Conservation (phyloP, 1,140 invertebrate species). For the Drosophila aff. region DNA sequence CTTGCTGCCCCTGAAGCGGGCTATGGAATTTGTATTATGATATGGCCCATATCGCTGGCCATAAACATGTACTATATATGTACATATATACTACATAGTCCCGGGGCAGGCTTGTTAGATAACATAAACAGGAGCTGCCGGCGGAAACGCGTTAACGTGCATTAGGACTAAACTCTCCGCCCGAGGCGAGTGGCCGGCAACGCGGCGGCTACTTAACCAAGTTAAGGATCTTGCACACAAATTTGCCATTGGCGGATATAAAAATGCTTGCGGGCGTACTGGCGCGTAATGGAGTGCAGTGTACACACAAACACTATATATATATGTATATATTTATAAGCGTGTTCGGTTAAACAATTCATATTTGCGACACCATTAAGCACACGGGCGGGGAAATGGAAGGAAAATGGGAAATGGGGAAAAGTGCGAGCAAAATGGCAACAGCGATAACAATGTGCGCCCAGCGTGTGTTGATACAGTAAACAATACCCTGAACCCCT, state of each 20-base stretch:
- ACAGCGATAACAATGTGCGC: constrained; percentile 53
- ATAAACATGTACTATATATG: constrained; percentile 34
- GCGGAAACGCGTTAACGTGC: constrained; percentile 36
- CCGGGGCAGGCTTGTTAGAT: constrained; percentile 64
- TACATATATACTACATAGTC: constrained; percentile 22
- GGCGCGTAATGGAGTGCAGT: constrained; percentile 57
- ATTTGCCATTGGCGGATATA: constrained; percentile 53
- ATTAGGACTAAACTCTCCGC: constrained; percentile 25
- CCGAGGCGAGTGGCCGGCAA: constrained; percentile 25
- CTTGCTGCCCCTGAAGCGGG: constrained; percentile 27
- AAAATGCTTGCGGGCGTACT: constrained; percentile 40
- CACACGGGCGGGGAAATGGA: constrained; percentile 18
- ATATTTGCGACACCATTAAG: constrained; percentile 80
- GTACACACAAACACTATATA: constrained; percentile 9
- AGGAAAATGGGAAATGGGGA: not conserved
- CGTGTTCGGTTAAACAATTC: constrained; percentile 51
- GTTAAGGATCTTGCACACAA: constrained; percentile 70
- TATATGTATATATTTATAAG: constrained; percentile 7
- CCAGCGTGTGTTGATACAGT: constrained; percentile 48
- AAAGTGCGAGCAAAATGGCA: constrained; percentile 27
- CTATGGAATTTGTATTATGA: constrained; percentile 64
- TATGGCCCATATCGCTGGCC: constrained; percentile 40
- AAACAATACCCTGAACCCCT: constrained; percentile 34
- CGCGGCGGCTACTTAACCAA: constrained; percentile 63
- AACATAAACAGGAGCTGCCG: constrained; percentile 65